Percentiles rank a stretch among this genome's conserved stretches.
Evolutionary conservation across 1,140 invertebrate species (phyloP).

Genomic region (Cydia pomonella): DNA sequence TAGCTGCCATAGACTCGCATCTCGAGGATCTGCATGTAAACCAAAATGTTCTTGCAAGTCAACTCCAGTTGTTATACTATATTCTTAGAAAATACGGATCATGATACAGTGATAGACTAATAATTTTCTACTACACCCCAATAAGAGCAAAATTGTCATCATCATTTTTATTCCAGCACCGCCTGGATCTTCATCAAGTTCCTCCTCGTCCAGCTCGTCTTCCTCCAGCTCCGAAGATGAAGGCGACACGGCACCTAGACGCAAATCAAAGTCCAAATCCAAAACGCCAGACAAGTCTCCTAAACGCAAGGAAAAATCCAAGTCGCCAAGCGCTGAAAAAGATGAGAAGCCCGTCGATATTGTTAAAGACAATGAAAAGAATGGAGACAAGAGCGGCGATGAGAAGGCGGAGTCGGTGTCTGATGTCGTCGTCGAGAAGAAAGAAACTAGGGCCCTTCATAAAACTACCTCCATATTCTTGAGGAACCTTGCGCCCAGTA

Average conservation of each 20-base stretch:
- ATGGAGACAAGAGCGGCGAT: conserved; percentile 68
- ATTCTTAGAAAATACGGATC: too few relatives aligned
- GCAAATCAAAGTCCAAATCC: conserved; percentile 70
- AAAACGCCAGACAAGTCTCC: conserved; percentile 68
- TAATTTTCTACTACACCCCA: background rate
- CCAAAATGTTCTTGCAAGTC: too few relatives aligned
- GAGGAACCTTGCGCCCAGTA: conserved; percentile 95
- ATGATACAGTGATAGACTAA: too few relatives aligned
- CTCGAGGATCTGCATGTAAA: too few relatives aligned
- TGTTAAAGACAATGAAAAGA: conserved; percentile 65
- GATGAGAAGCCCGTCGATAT: conserved; percentile 50
- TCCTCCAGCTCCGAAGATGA: conserved; percentile 75
- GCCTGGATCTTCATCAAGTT: conserved; percentile 73
- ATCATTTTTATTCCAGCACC: conserved; percentile 54
- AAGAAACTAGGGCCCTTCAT: conserved; percentile 88
- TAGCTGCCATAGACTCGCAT: too few relatives aligned
- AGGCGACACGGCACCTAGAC: conserved; percentile 56
- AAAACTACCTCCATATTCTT: conserved; percentile 98
- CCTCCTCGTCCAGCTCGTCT: conserved; percentile 71
- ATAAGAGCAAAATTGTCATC: background rate
- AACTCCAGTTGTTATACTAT: too few relatives aligned
- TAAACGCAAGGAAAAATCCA: conserved; percentile 61
- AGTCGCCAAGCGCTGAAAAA: conserved; percentile 62
- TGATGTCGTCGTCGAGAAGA: conserved; percentile 74
- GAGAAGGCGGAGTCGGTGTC: conserved; percentile 72